Conservation (phyloP, 2,113 vertebrate species). For the Phoenicopterus ruber region DNA sequence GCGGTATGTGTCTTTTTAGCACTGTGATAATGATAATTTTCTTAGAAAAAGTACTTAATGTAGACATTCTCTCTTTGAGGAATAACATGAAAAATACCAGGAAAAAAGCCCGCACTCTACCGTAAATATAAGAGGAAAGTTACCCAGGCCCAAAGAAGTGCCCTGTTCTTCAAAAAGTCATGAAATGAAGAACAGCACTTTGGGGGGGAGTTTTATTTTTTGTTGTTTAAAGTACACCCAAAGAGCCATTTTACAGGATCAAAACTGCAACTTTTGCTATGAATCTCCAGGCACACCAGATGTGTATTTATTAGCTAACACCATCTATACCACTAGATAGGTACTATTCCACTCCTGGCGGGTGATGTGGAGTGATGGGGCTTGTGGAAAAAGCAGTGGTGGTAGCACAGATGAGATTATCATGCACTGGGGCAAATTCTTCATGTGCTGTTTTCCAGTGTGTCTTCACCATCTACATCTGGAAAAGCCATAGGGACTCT, state of each 20-base stretch:
- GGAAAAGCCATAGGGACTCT: not conserved
- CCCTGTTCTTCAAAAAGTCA: not conserved
- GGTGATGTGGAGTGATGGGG: not conserved
- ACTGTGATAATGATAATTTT: not conserved
- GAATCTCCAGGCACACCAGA: not conserved
- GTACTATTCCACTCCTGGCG: too few relatives aligned
- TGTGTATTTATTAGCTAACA: not conserved
- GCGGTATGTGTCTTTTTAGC: not conserved
- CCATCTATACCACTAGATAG: not conserved
- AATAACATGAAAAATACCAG: not conserved
- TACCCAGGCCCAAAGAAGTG: not conserved
- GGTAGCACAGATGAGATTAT: not conserved
- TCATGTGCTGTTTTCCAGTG: not conserved
- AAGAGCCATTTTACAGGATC: not conserved
- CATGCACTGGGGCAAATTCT: not conserved
- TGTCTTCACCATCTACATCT: not conserved
- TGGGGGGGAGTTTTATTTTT: too few relatives aligned
- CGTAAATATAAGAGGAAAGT: not conserved
- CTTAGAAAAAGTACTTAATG: not conserved
- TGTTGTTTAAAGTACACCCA: not conserved
- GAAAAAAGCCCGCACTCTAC: rapidly evolving
- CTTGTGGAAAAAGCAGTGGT: not conserved
- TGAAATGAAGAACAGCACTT: not conserved
- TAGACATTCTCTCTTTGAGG: not conserved
- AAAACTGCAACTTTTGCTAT: not conserved